Conservation (phyloP, 1,140 invertebrate species). For the Penaeus vannamei region DNA sequence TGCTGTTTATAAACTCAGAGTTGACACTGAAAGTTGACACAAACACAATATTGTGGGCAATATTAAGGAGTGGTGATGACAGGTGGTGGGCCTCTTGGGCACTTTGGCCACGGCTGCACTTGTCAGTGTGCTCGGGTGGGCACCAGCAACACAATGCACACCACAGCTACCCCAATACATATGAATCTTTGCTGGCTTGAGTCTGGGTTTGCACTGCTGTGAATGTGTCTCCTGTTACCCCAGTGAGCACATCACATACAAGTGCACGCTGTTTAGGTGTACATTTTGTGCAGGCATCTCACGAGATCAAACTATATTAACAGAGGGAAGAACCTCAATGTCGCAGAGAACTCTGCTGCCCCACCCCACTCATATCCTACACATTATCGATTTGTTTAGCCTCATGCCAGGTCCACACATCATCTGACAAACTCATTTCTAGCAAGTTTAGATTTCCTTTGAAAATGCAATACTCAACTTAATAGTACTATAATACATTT, state of each 20-base stretch:
- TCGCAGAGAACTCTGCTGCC: slow-evolving; percentile 48
- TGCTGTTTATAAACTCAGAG: slow-evolving; percentile 19
- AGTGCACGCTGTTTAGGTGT: slow-evolving; percentile 49
- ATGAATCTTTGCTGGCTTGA: slow-evolving; percentile 35
- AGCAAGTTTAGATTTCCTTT: not conserved
- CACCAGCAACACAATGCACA: slow-evolving; percentile 53
- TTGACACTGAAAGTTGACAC: slow-evolving; percentile 10
- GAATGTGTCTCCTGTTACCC: slow-evolving; percentile 17
- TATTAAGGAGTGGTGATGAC: slow-evolving; percentile 42
- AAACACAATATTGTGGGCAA: not conserved
- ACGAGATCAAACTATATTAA: slow-evolving; percentile 65
- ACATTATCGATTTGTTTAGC: slow-evolving; percentile 17
- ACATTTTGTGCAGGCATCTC: slow-evolving; percentile 58
- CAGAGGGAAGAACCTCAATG: slow-evolving; percentile 62
- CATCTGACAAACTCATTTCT: not conserved
- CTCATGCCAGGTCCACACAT: not conserved
- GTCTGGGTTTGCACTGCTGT: slow-evolving; percentile 51
- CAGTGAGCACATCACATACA: slow-evolving; percentile 35
- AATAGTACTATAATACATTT: too few species aligned
- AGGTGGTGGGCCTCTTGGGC: slow-evolving; percentile 45
- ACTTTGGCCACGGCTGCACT: slow-evolving; percentile 55
- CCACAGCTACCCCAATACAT: slow-evolving; percentile 46
- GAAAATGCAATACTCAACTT: not conserved
- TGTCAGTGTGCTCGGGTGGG: slow-evolving; percentile 64
- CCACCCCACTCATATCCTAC: slow-evolving; percentile 23